Conservation (phyloP, 92 coral and sea anemone genomes). For the Muricea muricata region DNA sequence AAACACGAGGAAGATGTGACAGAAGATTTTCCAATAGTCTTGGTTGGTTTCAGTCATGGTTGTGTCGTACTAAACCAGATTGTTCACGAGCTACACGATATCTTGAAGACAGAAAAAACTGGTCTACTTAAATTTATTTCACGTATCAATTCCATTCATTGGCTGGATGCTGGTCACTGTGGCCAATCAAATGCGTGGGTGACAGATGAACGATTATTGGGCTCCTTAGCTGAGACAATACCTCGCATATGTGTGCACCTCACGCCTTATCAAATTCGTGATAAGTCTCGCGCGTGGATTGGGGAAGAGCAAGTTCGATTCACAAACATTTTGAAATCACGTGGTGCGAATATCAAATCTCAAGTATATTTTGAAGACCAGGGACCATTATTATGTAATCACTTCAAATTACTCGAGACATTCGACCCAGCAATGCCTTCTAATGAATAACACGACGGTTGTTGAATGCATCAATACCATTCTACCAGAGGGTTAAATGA, state of each 20-base stretch:
- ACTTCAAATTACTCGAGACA: conserved; percentile 84
- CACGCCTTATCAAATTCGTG: conserved; percentile 96
- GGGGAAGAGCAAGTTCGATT: conserved; percentile 80
- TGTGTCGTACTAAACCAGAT: conserved; percentile 95
- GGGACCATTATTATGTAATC: conserved; percentile 84
- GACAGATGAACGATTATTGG: conserved; percentile 90
- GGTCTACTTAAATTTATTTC: conserved; percentile 74
- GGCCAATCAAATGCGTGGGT: conserved; percentile 98
- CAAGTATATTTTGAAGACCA: conserved; percentile 86
- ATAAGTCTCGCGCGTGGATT: conserved; percentile 94
- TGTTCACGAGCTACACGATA: conserved; percentile 79
- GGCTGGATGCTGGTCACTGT: conserved; percentile 98
- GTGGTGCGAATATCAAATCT: conserved; percentile 84
- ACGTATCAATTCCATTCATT: conserved; percentile 86
- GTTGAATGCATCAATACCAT: too few species aligned
- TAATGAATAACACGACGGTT: neutral
- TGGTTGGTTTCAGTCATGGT: conserved; percentile 97
- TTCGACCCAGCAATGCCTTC: conserved; percentile 58
- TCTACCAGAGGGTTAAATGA: too few species aligned
- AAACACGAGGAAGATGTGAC: conserved; percentile 88
- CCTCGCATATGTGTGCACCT: conserved; percentile 90
- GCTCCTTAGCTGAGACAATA: conserved; percentile 76
- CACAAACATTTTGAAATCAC: conserved; percentile 83
- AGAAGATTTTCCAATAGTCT: conserved; percentile 83
- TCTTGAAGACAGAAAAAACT: conserved; percentile 72